Evolutionary conservation across 1,140 invertebrate genomes (phyloP), one percentile per base, ranked within the genome.

Genomic region (Dolichoris vasculosae): DNA sequence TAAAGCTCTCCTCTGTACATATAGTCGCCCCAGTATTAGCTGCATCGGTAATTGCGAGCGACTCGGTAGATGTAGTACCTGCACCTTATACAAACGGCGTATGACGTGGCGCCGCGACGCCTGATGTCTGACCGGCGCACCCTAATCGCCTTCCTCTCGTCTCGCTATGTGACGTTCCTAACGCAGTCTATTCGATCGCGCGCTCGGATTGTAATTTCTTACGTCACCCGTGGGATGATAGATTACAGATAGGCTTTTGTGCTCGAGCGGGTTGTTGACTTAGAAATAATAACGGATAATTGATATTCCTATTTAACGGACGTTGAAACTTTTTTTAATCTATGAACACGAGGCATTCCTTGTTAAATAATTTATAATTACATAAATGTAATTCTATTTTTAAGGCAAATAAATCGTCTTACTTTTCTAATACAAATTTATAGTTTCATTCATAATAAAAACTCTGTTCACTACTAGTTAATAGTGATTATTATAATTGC

Each of bases 71-170:
- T 59, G 2, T 59, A 59, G 15, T 1, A 55, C 51, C 55, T 79
- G 32, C 26, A 55, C 51, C 43, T 82, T 82, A 59, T 59, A 71
- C 15, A 64, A 43, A 51, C n/a, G 59, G 30, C 71, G 15, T 48
- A 80, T 59, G 83, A 80, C 83, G 83, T 77, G 83, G 77, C 77
- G 48, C 82, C 51, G 32, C 17, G 40, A n/a, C 79, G 40, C 79
- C 20, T 43, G 38, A 40, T 67, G 23, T 3, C 26, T 11, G 59
- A 73, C 23, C 35, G 76, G 64, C 79, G 63, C 79, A 51, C 64
- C 79, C 64, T 81, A 26, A 20, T 26, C 38, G 78, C 32, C 11
- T 59, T 55, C n/a, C 17, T 32, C 32, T 77, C n/a, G 30, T 79
- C 51, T 8, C 46, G 35, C 2, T 35, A 30, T 15, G 67, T 20